A percentile compares a stretch with the other conserved stretches of the same genome.
Evolutionary conservation across 1,140 invertebrate genomes (phyloP).

Genomic region (Rhagoletis zephyria): DNA sequence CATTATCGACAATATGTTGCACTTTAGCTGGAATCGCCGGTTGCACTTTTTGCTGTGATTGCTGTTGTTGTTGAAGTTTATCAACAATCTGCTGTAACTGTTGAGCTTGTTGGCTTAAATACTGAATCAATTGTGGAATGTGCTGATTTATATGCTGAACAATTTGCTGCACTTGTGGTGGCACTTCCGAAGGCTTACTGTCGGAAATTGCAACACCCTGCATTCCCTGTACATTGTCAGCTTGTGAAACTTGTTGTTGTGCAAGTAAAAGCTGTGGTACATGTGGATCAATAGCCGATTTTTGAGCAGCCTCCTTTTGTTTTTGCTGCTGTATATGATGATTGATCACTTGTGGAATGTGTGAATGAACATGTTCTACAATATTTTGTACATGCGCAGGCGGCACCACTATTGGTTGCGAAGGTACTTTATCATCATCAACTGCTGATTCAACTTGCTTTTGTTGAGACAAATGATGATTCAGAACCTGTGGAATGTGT

Average conservation of each 20-base stretch:
- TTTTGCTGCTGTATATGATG: slow-evolving; percentile 45
- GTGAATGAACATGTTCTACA: slow-evolving; percentile 53
- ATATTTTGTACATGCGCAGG: slow-evolving; percentile 50
- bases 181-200: background rate
- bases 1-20: background rate
- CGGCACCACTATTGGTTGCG: background rate
- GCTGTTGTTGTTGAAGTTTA: slow-evolving; percentile 35
- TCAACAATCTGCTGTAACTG: background rate
- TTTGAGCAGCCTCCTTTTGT: background rate
- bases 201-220: background rate
- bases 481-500: slow-evolving; percentile 49
- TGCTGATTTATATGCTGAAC: slow-evolving; percentile 17
- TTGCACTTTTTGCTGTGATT: background rate
- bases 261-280: background rate
- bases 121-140: slow-evolving; percentile 18
- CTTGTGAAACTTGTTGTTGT: background rate
- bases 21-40: background rate
- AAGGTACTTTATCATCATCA: background rate
- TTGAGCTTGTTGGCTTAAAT: slow-evolving; percentile 4
- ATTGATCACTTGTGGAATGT: slow-evolving; percentile 53
- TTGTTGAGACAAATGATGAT: slow-evolving; percentile 21
- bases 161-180: slow-evolving; percentile 6
- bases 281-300: background rate
- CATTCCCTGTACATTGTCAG: background rate
- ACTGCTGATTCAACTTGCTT: background rate